Conservation (phyloP, 2,888 invertebrate genomes). For the Halocaridina rubra region DNA sequence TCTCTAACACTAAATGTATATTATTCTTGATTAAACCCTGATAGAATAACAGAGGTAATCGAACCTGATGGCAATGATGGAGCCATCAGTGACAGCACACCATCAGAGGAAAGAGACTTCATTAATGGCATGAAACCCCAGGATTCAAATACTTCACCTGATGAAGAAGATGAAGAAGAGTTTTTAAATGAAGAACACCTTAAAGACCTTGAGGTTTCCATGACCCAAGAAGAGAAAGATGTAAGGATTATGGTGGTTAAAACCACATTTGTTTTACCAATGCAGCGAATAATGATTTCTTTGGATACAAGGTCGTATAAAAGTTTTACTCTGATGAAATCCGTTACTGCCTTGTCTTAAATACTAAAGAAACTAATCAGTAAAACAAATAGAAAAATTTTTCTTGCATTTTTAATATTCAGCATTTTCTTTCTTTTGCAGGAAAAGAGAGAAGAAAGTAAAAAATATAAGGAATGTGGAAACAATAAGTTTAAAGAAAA, state of each 20-base stretch:
- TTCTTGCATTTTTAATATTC: neutral
- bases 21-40: neutral
- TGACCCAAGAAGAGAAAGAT: slow-evolving; percentile 42
- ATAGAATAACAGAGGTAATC: neutral
- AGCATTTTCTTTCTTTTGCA: neutral
- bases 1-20: neutral
- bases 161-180: slow-evolving; percentile 37
- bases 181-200: slow-evolving; percentile 39
- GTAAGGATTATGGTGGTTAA: too few species aligned
- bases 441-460: slow-evolving; percentile 33
- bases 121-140: neutral
- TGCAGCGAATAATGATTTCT: too few species aligned
- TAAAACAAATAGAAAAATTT: neutral
- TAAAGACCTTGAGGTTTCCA: slow-evolving; percentile 42
- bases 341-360: neutral
- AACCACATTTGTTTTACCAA: too few species aligned
- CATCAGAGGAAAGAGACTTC: neutral
- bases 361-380: neutral
- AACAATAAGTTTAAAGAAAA: slow-evolving; percentile 47
- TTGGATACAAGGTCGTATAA: neutral
- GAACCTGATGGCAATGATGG: slow-evolving; percentile 12
- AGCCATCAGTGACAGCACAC: neutral
- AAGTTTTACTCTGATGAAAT: neutral
- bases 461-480: slow-evolving; percentile 41
- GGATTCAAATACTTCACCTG: neutral